phyloP scores from a whole-genome alignment of 2,888 invertebrate species.

The Drosophila maculinotata region DNA sequence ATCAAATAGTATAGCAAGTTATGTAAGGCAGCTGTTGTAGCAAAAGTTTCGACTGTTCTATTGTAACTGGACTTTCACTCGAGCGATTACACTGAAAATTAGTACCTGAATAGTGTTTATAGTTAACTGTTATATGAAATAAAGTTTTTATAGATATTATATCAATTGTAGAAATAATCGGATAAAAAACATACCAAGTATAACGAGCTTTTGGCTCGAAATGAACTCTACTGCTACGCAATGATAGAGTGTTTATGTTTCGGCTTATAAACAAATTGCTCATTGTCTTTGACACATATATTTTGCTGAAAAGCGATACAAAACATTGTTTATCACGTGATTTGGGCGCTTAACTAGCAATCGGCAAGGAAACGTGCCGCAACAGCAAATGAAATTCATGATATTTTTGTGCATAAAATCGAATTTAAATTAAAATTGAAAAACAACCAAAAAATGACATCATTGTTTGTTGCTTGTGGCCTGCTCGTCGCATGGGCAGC shows the following conservation, averaged over 20 bases:
- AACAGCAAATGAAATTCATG: conserved; percentile 19
- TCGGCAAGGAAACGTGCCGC: conserved; percentile 41
- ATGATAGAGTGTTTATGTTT: conserved; percentile 20
- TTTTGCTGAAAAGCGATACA: conserved; percentile 16
- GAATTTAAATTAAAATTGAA: conserved; percentile 18
- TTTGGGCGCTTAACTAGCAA: conserved; percentile 15
- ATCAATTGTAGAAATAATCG: no score
- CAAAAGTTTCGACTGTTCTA: conserved; percentile 1
- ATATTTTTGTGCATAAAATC: conserved; percentile 21
- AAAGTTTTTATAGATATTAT: neutral
- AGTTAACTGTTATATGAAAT: neutral
- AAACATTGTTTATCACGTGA: conserved; percentile 51
- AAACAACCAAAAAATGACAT: conserved; percentile 59
- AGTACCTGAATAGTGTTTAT: neutral
- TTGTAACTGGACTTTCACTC: neutral
- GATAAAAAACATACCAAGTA: no score
- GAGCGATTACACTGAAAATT: neutral
- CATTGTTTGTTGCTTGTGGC: conserved; percentile 63
- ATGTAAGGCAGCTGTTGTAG: conserved; percentile 6
- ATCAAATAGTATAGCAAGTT: neutral
- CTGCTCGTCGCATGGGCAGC: conserved; percentile 16
- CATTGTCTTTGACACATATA: conserved; percentile 40
- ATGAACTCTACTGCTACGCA: no score
- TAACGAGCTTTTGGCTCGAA: no score
- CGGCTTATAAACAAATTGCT: neutral